phyloP scores from a whole-genome alignment of 2,797 vertebrate species.

The Nothura maculosa region DNA sequence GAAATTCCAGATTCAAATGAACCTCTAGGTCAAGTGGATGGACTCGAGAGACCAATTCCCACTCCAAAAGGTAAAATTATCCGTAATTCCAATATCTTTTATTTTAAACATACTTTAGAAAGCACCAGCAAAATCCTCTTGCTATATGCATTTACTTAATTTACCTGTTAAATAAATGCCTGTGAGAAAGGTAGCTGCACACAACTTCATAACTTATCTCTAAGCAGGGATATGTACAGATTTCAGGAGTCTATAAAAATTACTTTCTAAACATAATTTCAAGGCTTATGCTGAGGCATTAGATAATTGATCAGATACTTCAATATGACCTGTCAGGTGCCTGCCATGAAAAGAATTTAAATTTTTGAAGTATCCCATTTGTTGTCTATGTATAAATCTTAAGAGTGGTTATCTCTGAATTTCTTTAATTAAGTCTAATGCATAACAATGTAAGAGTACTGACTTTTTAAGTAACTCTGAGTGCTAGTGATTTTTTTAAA shows the following conservation, averaged over 20 bases:
- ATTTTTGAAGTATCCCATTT: not conserved
- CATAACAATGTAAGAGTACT: not conserved
- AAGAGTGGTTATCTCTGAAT: not conserved
- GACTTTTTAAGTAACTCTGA: not conserved
- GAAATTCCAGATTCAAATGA: conserved; percentile 81
- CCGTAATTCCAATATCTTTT: not conserved
- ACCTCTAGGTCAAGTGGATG: conserved; percentile 80
- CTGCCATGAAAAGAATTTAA: not conserved
- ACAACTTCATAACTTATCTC: not conserved
- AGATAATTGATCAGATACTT: not conserved
- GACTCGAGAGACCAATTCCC: conserved; percentile 81
- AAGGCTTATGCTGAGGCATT: not conserved
- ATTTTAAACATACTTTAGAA: not conserved
- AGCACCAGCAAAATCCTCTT: not conserved
- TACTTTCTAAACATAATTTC: not conserved
- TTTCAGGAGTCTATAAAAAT: not conserved
- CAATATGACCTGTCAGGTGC: not conserved
- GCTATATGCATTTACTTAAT: not conserved
- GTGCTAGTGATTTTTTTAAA: not conserved
- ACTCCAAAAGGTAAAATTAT: conserved; percentile 84
- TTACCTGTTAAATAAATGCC: not conserved
- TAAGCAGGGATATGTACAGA: not conserved
- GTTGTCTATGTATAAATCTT: not conserved
- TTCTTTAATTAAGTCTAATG: not conserved
- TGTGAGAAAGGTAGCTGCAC: not conserved